phyloP scores from a whole-genome alignment of 2,888 invertebrate genomes.

The Lasius fuliginosus region DNA sequence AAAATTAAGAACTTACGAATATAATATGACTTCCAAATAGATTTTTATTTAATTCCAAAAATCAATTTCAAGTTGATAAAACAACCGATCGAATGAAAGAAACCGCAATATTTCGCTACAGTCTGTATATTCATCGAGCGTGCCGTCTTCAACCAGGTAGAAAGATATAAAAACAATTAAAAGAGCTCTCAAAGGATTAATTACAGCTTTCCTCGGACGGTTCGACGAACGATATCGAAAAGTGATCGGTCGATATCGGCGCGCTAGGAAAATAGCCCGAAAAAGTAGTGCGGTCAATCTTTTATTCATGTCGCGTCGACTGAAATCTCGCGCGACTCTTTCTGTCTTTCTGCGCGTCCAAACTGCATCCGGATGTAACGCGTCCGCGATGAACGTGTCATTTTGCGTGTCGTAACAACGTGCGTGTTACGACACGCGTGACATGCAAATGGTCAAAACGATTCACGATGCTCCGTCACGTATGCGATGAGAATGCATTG shows the following conservation, averaged over 20 bases:
- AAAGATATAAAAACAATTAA: constrained; percentile 36
- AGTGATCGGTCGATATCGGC: constrained; percentile 37
- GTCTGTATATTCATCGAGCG: constrained; percentile 9
- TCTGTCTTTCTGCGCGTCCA: constrained; percentile 39
- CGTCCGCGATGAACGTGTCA: constrained; percentile 34
- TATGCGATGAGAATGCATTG: neutral
- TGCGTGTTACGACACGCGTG: constrained; percentile 35
- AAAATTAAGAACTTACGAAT: neutral
- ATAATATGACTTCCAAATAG: neutral
- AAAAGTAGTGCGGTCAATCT: constrained; percentile 24
- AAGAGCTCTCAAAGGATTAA: constrained; percentile 36
- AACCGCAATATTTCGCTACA: neutral
- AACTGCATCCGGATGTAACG: constrained; percentile 30
- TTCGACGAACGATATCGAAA: constrained; percentile 22
- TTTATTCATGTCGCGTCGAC: constrained; percentile 51
- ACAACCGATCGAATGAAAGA: neutral
- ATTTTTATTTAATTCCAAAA: constrained; percentile 17
- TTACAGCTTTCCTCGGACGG: constrained; percentile 13
- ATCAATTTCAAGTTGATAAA: neutral
- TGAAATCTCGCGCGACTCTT: constrained; percentile 10
- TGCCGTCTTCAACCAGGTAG: no score
- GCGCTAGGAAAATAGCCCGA: constrained; percentile 17
- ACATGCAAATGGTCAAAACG: neutral
- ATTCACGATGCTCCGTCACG: constrained; percentile 1
- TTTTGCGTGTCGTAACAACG: constrained; percentile 27